Conservation (phyloP, 1,140 invertebrate genomes). For the Cyrtorhinus lividipennis region DNA sequence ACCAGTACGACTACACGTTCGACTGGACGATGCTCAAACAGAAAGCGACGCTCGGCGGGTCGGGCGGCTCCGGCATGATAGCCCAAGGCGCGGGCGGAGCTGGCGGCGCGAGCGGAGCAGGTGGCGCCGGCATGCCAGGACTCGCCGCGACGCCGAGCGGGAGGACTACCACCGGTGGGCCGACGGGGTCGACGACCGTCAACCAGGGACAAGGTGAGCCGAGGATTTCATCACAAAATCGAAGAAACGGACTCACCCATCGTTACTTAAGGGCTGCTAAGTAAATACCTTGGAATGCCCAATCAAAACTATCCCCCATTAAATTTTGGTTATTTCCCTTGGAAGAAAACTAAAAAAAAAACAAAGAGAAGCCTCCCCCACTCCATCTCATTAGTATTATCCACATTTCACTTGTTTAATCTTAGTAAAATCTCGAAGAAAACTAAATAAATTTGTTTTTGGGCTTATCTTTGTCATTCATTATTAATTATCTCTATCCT, state of each 20-base stretch:
- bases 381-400: neutral
- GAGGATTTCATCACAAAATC: neutral
- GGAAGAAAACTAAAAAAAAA: slow-evolving; percentile 1
- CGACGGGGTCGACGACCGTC: neutral
- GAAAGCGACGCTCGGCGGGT: slow-evolving; percentile 37
- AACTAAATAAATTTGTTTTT: neutral
- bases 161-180: neutral
- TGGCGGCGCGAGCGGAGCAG: neutral
- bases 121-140: neutral
- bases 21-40: slow-evolving; percentile 99
- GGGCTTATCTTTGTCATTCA: neutral
- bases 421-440: neutral
- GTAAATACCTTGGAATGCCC: neutral
- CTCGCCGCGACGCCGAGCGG: neutral
- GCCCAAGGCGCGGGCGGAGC: neutral
- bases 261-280: neutral
- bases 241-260: neutral
- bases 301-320: neutral
- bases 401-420: neutral
- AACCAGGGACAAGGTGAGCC: slow-evolving; percentile 5
- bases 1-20: slow-evolving; percentile 98
- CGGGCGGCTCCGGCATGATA: slow-evolving; percentile 22
- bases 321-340: neutral
- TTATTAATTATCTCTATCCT: neutral
- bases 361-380: neutral